These are phyloP conservation scores for Nestor notabilis DNA, from an alignment of 2,113 vertebrate genomes.

Conservation along the genomic window DNA sequence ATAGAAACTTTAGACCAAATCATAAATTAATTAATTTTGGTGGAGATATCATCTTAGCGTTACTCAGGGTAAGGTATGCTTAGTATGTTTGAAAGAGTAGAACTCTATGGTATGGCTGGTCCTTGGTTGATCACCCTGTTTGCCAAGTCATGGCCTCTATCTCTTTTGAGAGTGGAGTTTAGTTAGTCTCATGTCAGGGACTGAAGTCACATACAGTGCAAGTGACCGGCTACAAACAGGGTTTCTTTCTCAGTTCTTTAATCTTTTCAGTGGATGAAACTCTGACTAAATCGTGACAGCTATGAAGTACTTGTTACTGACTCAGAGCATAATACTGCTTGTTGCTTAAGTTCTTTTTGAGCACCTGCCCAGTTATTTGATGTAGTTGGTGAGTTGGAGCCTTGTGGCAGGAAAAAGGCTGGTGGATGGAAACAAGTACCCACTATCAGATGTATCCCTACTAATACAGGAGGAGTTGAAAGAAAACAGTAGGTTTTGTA, in stretches of 20 bases:
- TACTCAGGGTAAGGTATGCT: neutral
- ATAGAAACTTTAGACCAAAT: slow-evolving; percentile 55
- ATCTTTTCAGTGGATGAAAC: neutral
- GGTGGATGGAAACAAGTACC: neutral
- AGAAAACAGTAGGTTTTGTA: neutral
- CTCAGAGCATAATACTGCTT: neutral
- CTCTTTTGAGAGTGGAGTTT: neutral
- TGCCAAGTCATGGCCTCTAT: neutral
- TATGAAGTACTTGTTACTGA: neutral
- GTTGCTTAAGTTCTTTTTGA: neutral
- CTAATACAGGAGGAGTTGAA: neutral
- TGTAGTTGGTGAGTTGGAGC: neutral
- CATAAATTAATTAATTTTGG: slow-evolving; percentile 50
- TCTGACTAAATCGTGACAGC: neutral
- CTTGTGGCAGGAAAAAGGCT: neutral
- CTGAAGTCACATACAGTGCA: neutral
- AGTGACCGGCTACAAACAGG: neutral
- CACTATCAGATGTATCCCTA: neutral
- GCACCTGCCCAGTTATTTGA: neutral
- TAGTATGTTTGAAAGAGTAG: neutral
- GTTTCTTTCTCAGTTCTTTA: neutral
- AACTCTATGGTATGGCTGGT: neutral
- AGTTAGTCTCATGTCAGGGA: neutral
- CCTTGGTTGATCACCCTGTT: neutral
- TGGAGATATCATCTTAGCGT: slow-evolving; percentile 34